phyloP scores from a whole-genome alignment of 2,888 invertebrate species.

The Candidula unifasciata region DNA sequence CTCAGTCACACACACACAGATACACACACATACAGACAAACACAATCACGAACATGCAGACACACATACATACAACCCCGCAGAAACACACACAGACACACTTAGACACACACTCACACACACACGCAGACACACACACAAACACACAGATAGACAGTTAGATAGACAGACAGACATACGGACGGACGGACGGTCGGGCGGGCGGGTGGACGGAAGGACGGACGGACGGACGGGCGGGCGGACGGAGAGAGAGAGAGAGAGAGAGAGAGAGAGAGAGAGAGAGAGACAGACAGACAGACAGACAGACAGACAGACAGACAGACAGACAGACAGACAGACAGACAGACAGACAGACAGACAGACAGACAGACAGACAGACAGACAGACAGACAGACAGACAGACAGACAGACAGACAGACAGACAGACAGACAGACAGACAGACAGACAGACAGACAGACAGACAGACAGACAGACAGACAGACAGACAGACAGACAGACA shows the following conservation, averaged over 20 bases:
- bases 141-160: background rate
- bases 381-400: slow-evolving; percentile 20
- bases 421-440: background rate
- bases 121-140: background rate
- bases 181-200: background rate
- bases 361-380: slow-evolving; percentile 53
- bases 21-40: background rate
- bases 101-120: background rate
- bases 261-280: background rate
- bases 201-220: background rate
- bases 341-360: slow-evolving; percentile 23
- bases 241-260: background rate
- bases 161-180: slow-evolving; percentile 18
- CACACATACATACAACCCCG: background rate
- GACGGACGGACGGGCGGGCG: too few relatives aligned
- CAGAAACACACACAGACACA: background rate
- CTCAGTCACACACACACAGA: background rate
- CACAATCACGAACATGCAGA: background rate
- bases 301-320: slow-evolving; percentile 6
- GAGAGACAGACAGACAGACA: background rate
- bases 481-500: slow-evolving; percentile 8
- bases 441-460: slow-evolving; percentile 1
- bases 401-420: slow-evolving; percentile 1
- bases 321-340: slow-evolving; percentile 27
- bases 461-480: slow-evolving; percentile 55